phyloP scores from a whole-genome alignment of 2,113 vertebrate species.

The Dromas ardeola region DNA sequence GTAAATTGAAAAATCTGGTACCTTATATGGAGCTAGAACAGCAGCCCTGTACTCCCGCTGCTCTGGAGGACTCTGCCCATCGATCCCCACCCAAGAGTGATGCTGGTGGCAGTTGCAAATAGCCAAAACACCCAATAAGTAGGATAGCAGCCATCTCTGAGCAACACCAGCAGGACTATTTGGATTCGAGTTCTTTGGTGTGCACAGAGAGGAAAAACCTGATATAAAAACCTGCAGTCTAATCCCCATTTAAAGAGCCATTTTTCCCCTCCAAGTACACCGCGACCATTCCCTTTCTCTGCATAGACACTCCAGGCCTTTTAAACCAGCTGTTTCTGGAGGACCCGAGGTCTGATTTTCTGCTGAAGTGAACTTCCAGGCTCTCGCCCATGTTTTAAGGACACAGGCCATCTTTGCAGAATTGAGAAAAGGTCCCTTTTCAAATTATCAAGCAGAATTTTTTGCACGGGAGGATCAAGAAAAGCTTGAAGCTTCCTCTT shows the following conservation, averaged over 20 bases:
- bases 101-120: background rate
- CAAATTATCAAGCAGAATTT: background rate
- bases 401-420: background rate
- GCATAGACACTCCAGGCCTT: background rate
- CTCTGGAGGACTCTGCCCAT: background rate
- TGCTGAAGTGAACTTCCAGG: background rate
- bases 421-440: background rate
- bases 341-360: background rate
- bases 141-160: background rate
- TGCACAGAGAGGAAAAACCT: background rate
- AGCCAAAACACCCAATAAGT: background rate
- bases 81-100: background rate
- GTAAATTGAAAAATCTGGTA: background rate
- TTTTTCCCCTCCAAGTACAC: background rate
- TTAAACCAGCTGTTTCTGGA: background rate
- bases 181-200: background rate
- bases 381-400: background rate
- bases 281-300: background rate
- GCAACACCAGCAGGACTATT: background rate
- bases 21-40: background rate
- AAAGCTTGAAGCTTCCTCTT: background rate
- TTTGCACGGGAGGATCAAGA: background rate
- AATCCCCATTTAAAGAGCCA: background rate
- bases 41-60: background rate
- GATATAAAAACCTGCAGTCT: background rate